Evolutionary conservation across 2,113 vertebrate genomes (phyloP).

Genomic region (Perognathus longimembris): DNA sequence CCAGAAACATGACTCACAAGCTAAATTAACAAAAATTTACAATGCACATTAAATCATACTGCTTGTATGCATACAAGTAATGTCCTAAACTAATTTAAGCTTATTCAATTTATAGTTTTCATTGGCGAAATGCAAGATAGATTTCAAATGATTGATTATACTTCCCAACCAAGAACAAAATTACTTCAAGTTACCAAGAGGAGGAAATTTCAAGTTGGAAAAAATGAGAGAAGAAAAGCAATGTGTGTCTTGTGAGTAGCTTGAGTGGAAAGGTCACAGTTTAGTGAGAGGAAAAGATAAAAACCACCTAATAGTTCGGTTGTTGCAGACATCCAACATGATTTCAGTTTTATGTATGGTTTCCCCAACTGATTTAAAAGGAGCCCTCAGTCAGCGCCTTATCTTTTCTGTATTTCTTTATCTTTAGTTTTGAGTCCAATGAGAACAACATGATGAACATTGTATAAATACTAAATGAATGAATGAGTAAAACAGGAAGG

Average conservation of each 20-base stretch:
- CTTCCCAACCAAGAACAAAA: not conserved
- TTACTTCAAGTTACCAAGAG: not conserved
- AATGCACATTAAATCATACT: not conserved
- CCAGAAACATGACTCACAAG: not conserved
- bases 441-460: not conserved
- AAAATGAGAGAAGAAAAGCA: not conserved
- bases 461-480: not conserved
- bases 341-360: not conserved
- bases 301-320: no score
- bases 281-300: not conserved
- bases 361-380: not conserved
- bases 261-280: not conserved
- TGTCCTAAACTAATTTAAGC: not conserved
- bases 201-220: not conserved
- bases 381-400: not conserved
- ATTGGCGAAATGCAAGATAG: not conserved
- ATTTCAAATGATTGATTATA: not conserved
- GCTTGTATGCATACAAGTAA: not conserved
- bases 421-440: not conserved
- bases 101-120: constrained; percentile 9
- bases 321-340: not conserved
- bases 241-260: not conserved
- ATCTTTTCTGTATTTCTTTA: not conserved
- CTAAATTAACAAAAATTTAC: not conserved
- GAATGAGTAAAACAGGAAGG: not conserved